Evolutionary conservation across 1,140 invertebrate species (phyloP), one percentile per base, ranked within the genome.

Genomic region (Bombus affinis): DNA sequence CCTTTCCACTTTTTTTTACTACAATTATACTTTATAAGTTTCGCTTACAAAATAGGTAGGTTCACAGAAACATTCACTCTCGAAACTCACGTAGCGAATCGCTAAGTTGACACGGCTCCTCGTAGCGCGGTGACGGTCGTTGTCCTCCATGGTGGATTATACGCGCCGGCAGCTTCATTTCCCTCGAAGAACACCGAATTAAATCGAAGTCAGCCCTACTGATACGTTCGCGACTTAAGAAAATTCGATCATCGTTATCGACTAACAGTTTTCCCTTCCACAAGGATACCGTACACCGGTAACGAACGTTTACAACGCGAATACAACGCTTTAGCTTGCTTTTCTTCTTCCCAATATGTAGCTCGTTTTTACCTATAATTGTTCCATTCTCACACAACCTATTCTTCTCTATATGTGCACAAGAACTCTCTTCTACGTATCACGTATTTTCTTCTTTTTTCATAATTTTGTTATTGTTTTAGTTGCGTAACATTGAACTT

Each of bases 11-110:
- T 66, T 32, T 66, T 59, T 32, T 32, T 12, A 32, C n/a, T 66
- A n/a, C n/a, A 9, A 10, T 8, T 22, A 35, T 28, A 42, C n/a
- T 39, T n/a, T 74, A 10, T 66, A 66, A 66, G 22, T 37, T 35
- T 70, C 37, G 28, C 8, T 57, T 6, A 35, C n/a, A 65, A 44
- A 25, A 8, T 42, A n/a, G 10, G 8, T 39, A 75, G 42, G n/a
- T 68, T 39, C 68, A 90, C 87, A 91, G 70, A 89, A 91, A 89
- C 93, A 93, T 92, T 94, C 93, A 92, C 92, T 94, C 88, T 93
- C 91, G 86, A 92, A 92, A 91, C 92, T 92, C 88, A 92, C 92
- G 89, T 93, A 92, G 89, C 91, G 89, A 82, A 93, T 92, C 84
- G 89, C 92, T 88, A 92, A 92, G 84, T 91, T 92, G 88, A 87